Base-by-base conservation (phyloP, 2,888 invertebrate species). In the Caenorhabditis virilis region DNA sequence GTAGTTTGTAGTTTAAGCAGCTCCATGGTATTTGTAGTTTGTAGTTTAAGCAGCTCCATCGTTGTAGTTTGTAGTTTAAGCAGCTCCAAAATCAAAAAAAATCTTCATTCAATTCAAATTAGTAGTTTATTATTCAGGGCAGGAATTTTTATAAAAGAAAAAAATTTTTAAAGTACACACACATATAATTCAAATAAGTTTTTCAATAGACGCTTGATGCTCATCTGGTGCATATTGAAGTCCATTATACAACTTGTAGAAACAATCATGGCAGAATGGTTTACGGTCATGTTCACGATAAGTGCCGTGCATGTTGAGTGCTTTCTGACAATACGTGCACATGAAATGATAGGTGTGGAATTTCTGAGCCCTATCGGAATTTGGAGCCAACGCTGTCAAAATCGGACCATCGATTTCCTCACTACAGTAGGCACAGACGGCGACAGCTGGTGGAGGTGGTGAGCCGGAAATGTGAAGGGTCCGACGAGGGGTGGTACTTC, bases 181-280 rank as follows among this genome's bases (percentile, higher is more conserved):
- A 30, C 7, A 30, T 9, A 13, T 9, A 30, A 30, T 9, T 30
- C 49, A 80, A 50, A 80, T 80, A 22, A 80, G 76, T 46, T 80
- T 80, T 47, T 80, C 79, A 49, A 80, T 76, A 23, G 55, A 52
- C 4, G 66, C 50, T 52, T 80, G 80, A 47, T 80, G 79, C 36
- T 72, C 72, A 54, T 80, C 80, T 20, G 79, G 78, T 25, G 73
- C 66, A 55, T 80, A 80, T 39, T 74, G 75, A n/a, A 80, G 69
- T 18, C 80, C 80, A 52, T 80, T 80, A 62, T 78, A 98, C 36
- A 98, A 88, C 84, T 95, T 95, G 74, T 95, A 95, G 85, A 97
- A 98, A 86, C 98, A 98, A 66, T 89, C 88, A 84, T 98, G 97
- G 85, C 98, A 98, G 86, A 98, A 98, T 0, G 98, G 97, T 84